Percentiles rank a stretch among this genome's conserved stretches.
phyloP scores from a whole-genome alignment of 2,888 invertebrate species.

The Eurois occulta region DNA sequence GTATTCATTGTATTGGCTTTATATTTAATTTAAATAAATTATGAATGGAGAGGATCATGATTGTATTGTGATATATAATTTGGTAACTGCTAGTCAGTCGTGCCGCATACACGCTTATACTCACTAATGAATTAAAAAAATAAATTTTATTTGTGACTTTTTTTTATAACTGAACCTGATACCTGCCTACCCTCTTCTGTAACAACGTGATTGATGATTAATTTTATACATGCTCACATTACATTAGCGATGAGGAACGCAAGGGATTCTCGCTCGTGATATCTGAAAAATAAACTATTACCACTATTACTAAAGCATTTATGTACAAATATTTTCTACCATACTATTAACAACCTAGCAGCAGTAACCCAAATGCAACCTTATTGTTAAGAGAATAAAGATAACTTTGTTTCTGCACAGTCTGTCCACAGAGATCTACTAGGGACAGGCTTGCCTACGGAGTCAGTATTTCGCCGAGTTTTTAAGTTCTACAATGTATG shows the following conservation, averaged over 20 bases:
- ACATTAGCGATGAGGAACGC: neutral
- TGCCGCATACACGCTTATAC: constrained; percentile 90
- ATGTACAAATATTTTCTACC: neutral
- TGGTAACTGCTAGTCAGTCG: constrained; percentile 89
- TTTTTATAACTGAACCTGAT: neutral
- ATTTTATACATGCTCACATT: neutral
- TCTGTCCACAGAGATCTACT: neutral
- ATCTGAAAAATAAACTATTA: neutral
- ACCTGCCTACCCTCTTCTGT: neutral
- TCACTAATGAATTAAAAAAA: constrained; percentile 88
- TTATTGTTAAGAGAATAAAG: neutral
- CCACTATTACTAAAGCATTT: neutral
- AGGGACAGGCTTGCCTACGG: neutral
- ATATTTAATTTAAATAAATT: constrained; percentile 70
- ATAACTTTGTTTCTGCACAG: too few species aligned
- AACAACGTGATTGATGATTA: neutral
- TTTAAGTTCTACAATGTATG: too few species aligned
- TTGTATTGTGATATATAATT: constrained; percentile 86
- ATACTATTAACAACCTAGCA: neutral
- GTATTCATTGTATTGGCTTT: constrained; percentile 69
- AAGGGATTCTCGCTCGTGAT: neutral
- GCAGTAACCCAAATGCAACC: neutral
- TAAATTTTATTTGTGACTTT: constrained; percentile 75
- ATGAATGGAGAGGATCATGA: constrained; percentile 73
- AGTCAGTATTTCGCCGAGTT: neutral